Base-by-base conservation (phyloP, 1,140 invertebrate genomes). In the Drosophila lacteicornis region DNA sequence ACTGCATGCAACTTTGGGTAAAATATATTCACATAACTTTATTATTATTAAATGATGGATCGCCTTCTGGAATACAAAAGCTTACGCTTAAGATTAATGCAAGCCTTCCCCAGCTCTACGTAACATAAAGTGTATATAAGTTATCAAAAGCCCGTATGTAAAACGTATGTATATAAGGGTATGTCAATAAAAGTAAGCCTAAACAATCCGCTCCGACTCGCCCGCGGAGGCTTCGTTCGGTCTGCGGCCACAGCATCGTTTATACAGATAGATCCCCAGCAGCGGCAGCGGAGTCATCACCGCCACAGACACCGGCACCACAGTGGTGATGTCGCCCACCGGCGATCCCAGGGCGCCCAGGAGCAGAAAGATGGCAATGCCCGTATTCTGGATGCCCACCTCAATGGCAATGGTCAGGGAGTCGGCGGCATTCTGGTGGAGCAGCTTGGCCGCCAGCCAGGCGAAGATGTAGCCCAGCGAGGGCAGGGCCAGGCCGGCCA, bases 381-480 rank as follows among this genome's bases (percentile, higher is more conserved):
- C 98, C 0, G 98, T 98, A 93, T 99, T 99, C 93, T 99, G 98
- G 58, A 99, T 96, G 45, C 98, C 98, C 15, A 98, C 98, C 94
- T 99, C 98, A 66, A 99, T 96, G 7, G 97, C 95, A 80, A 99
- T 98, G 3, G 98, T 97, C 2, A 98, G 93, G 8, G 95, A 93
- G 86, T 99, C 96, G 17, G 93, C 85, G 38, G 93, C 81, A 7
- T 94, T 92, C 92, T 97, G 96, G 47, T 94, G 93, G 13, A 95
- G 94, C 3, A 96, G 15, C 38, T 93, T 91, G 0, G 96, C 95
- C 1, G 94, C 56, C 33, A 95, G 22, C 67, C 94, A 96, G 30
- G 97, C 98, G 38, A 96, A 93, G 4, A 95, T 43, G 93, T 98
- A 99, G 6, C 98, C 98, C 22, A 97, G 91, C 95, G 96, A 98